phyloP scores from a whole-genome alignment of 92 coral and sea anemone species.

The Chrysogorgia sp. region DNA sequence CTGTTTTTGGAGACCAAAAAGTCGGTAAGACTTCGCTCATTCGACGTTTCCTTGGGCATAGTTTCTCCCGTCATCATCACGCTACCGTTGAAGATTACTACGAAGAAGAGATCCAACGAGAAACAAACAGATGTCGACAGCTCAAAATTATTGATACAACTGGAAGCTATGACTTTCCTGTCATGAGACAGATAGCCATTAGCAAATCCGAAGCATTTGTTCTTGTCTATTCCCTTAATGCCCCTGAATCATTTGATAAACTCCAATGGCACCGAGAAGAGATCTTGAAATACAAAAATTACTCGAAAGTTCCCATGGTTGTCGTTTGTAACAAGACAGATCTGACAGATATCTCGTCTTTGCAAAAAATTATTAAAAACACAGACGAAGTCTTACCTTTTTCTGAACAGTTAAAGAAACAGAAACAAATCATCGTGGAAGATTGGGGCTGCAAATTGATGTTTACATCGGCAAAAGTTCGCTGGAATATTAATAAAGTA shows the following conservation, averaged over 20 bases:
- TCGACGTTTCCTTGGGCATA: conserved; percentile 70
- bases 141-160: conserved; percentile 90
- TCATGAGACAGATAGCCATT: conserved; percentile 87
- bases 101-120: conserved; percentile 71
- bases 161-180: conserved; percentile 92
- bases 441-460: conserved; percentile 32
- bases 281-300: conserved; percentile 54
- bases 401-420: conserved; percentile 6
- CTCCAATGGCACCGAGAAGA: conserved; percentile 76
- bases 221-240: conserved; percentile 74
- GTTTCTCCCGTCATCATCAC: conserved; percentile 61
- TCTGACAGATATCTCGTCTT: conserved; percentile 45
- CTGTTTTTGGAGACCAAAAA: conserved; percentile 79
- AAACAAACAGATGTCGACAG: conserved; percentile 69
- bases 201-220: conserved; percentile 82
- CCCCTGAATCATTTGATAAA: conserved; percentile 64
- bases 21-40: conserved; percentile 93
- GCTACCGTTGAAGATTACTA: conserved; percentile 92
- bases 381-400: neutral
- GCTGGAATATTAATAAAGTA: conserved; percentile 40
- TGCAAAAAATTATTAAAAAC: conserved; percentile 3
- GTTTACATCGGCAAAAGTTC: conserved; percentile 37
- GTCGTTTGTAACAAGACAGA: conserved; percentile 80
- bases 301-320: conserved; percentile 63
- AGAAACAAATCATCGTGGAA: conserved; percentile 20